A percentile compares a stretch with the other conserved stretches of the same genome.
Evolutionary conservation across 2,888 invertebrate genomes (phyloP).

Genomic region (Acrobasis suavella): DNA sequence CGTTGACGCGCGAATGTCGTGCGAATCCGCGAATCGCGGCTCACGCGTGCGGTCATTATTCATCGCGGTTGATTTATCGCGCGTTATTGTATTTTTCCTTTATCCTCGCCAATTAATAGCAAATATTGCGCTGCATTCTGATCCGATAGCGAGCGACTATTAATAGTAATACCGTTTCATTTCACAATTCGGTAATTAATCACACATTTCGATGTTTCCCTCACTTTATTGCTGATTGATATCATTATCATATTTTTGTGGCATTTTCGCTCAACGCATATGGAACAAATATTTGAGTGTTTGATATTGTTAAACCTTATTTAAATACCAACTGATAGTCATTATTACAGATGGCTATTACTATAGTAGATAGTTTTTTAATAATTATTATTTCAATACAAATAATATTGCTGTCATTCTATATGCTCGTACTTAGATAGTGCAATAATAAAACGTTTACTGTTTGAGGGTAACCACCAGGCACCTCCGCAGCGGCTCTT

Average conservation of each 20-base stretch:
- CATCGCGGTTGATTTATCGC: conserved; percentile 64
- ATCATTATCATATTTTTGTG: too few relatives aligned
- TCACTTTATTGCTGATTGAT: not conserved
- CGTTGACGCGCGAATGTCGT: too few relatives aligned
- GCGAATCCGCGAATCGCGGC: too few relatives aligned
- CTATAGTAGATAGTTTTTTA: too few relatives aligned
- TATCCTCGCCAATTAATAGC: conserved; percentile 53
- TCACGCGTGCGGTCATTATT: conserved; percentile 51
- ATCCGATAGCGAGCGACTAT: conserved; percentile 15
- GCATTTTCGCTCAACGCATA: too few relatives aligned
- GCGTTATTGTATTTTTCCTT: conserved; percentile 64
- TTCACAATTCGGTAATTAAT: conserved; percentile 19
- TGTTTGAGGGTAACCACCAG: conserved; percentile 3
- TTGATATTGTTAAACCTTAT: too few relatives aligned
- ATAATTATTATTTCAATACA: too few relatives aligned
- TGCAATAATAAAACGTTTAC: not conserved
- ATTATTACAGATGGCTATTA: too few relatives aligned
- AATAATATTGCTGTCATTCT: too few relatives aligned
- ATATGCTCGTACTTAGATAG: too few relatives aligned
- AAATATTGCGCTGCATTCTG: conserved; percentile 35
- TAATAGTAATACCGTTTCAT: conserved; percentile 13
- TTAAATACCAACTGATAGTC: too few relatives aligned
- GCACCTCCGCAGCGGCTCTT: conserved; percentile 11
- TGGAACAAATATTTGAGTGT: too few relatives aligned
- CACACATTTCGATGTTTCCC: conserved; percentile 2